Percentiles rank a stretch among this genome's conserved stretches.
Conservation (phyloP, 2,113 vertebrate genomes). For the Globicephala melas region DNA sequence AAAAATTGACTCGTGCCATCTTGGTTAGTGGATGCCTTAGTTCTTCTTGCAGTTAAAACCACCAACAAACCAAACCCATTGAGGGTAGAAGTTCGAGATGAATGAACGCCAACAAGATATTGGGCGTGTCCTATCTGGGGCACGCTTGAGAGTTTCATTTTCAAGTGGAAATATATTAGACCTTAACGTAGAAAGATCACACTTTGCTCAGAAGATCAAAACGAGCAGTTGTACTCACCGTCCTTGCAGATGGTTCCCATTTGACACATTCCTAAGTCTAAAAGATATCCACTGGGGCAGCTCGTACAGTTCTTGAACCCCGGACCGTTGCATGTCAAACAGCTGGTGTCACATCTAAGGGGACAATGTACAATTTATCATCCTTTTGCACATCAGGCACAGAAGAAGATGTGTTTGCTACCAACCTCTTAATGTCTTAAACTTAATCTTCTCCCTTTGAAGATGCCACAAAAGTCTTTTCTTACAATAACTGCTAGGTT, state of each 20-base stretch:
- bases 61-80: neutral
- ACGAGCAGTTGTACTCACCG: constrained; percentile 89
- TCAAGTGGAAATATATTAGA: neutral
- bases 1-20: neutral
- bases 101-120: neutral
- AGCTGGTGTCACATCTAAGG: constrained; percentile 93
- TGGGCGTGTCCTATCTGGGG: neutral
- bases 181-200: neutral
- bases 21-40: neutral
- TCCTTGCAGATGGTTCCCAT: constrained; percentile 98
- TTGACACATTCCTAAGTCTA: constrained; percentile 92
- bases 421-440: neutral
- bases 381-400: neutral
- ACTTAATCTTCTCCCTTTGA: neutral
- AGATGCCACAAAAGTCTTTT: constrained; percentile 3
- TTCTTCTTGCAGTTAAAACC: neutral
- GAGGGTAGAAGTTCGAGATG: neutral
- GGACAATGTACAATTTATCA: neutral
- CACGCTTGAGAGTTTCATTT: neutral
- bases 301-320: constrained; percentile 95
- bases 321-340: constrained; percentile 91
- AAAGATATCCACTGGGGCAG: constrained; percentile 93
- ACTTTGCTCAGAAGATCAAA: neutral
- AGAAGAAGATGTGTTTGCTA: neutral
- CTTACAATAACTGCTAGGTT: neutral